Base-by-base conservation (phyloP, 2,113 vertebrate species). In the Alethe castanea region DNA sequence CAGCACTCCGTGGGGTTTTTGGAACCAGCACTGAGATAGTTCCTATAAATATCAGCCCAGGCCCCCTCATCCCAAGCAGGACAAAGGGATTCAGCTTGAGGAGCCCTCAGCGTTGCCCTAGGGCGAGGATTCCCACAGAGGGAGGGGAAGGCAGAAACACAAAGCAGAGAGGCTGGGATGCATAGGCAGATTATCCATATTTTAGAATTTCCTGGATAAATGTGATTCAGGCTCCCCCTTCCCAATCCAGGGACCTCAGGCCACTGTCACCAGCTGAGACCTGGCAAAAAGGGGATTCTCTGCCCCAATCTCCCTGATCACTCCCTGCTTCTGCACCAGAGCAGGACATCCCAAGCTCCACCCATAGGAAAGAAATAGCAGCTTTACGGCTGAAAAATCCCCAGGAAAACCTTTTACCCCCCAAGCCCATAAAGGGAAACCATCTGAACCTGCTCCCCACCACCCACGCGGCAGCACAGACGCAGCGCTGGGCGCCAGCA, bases 381-480 rank as follows among this genome's bases (percentile, higher is more conserved):
- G 61, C 50, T 70, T 81, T 65, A 48, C 2, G 8, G 59, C 81
- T 72, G 44, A 74, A 84, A 91, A 95, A 52, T 42, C 35, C 74
- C 62, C 92, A 73, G 74, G 60, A 65, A 92, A 94, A 25, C 20
- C 50, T 72, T 44, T 17, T 29, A 28, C 50, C 26, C 19, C 6
- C 5, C 11, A 25, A 1, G 11, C 23, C 14, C 26, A 36, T 19
- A 65, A 91, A 92, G 73, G 66, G 57, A 89, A 94, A 73, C 25
- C 48, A 67, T 86, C 69, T 66, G 66, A 96, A 96, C 78, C 91
- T 89, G 94, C 91, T 91, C 78, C 94, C 78, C 67, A 47, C 88
- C 92, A 93, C 95, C 86, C 91, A 88, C 57, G 5, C 48, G 2
- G 93, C 88, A 73, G 64, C 88, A 13, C 85, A 94, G 91, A 79